Base-by-base conservation (phyloP, 1,140 invertebrate genomes). In the Spodoptera litura region DNA sequence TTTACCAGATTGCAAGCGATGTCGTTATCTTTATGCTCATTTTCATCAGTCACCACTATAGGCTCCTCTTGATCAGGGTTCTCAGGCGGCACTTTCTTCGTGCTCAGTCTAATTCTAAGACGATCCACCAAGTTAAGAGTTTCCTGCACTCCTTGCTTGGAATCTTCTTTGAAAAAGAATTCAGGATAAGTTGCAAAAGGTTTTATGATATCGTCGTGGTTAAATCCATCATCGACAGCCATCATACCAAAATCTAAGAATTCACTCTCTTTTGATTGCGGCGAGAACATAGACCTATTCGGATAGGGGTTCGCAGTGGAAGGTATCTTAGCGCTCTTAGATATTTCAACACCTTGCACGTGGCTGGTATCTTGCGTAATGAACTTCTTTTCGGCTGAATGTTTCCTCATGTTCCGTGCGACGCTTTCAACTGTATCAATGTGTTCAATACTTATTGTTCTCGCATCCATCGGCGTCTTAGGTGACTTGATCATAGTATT, bases 111-210 rank as follows among this genome's bases (percentile, higher is more conserved):
- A 95, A 97, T 95, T 71, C 97, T 93, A 13, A 98, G 91, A 89
- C 97, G 97, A 81, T 97, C 97, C 9, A 98, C 97, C 15, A 98
- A 91, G 93, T 97, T 96, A 35, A 97, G 89, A 0, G 97, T 98
- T 93, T 97, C 97, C 56, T 96, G 93, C 0, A 97, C 97, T 85
- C 97, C 89, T 82, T 94, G 93, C 84, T 97, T 97, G n/a, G 96
- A 96, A 87, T 97, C 97, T 85, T 97, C 97, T 86, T 97, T 97
- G 81, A 97, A 96, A 77, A 97, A 95, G 62, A 97, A 95, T 80
- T 93, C 92, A 31, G 96, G 96, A n/a, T 96, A 96, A 80, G 97
- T 96, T 2, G 96, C 94, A 20, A 97, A 94, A 1, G 96, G 96
- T 91, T 95, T 95, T 79, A 95, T 93, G 12, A 95, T 94, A 76